Evolutionary conservation across 2,797 vertebrate genomes (phyloP).

Genomic region (Danio tinwini): DNA sequence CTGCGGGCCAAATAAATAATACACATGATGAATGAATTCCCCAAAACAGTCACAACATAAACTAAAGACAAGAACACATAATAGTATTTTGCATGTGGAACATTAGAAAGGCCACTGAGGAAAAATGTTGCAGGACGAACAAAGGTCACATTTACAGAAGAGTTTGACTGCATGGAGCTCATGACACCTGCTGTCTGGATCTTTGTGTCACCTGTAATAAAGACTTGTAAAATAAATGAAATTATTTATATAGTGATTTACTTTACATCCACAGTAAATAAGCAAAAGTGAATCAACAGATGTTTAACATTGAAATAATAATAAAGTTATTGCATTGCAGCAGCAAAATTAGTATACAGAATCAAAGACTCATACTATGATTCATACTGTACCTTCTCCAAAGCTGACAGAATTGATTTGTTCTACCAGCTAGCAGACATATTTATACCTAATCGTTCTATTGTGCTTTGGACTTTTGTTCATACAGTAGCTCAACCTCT

Average conservation of each 20-base stretch:
- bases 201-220: neutral
- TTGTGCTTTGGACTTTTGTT: neutral
- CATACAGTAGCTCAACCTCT: neutral
- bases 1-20: constrained; percentile 34
- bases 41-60: constrained; percentile 52
- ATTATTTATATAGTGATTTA: neutral
- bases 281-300: no score
- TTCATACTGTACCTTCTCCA: constrained; percentile 1
- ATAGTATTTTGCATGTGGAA: constrained; percentile 44
- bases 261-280: neutral
- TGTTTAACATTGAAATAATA: neutral
- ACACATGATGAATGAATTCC: constrained; percentile 57
- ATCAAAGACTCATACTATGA: neutral
- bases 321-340: neutral
- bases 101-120: constrained; percentile 47
- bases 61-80: constrained; percentile 48
- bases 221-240: neutral
- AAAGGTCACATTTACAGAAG: neutral
- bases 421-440: neutral
- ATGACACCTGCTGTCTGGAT: neutral
- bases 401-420: no score
- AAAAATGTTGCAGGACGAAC: constrained; percentile 11
- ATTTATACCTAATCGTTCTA: constrained; percentile 6
- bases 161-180: neutral
- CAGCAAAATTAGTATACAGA: neutral